A percentile compares a stretch with the other conserved stretches of the same genome.
phyloP scores from a whole-genome alignment of 2,888 invertebrate species.

The Phyllotreta striolata region DNA sequence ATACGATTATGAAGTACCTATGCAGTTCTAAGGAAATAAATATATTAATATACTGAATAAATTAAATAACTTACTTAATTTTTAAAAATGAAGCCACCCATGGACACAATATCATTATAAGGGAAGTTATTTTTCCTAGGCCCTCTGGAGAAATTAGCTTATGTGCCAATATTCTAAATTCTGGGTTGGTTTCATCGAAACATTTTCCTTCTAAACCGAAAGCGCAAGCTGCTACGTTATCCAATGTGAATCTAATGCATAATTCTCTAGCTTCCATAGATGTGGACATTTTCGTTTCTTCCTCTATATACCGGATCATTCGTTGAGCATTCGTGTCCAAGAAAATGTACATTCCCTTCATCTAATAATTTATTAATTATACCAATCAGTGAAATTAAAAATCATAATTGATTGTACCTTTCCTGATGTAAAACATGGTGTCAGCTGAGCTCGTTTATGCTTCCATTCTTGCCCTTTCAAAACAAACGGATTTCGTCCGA shows the following conservation, averaged over 20 bases:
- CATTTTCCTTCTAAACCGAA: slow-evolving; percentile 60
- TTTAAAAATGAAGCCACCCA: slow-evolving; percentile 30
- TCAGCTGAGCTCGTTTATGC: slow-evolving; percentile 60
- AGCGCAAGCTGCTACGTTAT: slow-evolving; percentile 62
- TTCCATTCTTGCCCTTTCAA: slow-evolving; percentile 64
- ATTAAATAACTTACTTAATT: slow-evolving; percentile 28
- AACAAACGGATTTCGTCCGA: slow-evolving; percentile 62
- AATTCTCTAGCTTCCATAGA: slow-evolving; percentile 59
- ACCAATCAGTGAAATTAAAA: slow-evolving; percentile 51
- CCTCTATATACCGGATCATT: slow-evolving; percentile 59
- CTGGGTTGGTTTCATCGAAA: slow-evolving; percentile 51
- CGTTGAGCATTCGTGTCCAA: slow-evolving; percentile 60
- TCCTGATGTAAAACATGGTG: slow-evolving; percentile 63
- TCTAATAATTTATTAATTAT: slow-evolving; percentile 45
- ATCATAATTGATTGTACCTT: slow-evolving; percentile 52
- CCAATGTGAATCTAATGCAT: slow-evolving; percentile 51
- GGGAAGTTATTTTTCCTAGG: slow-evolving; percentile 8
- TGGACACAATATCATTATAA: slow-evolving; percentile 24
- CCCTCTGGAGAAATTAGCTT: slow-evolving; percentile 38
- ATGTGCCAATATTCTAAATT: slow-evolving; percentile 48
- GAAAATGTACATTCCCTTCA: slow-evolving; percentile 63
- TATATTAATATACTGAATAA: background rate
- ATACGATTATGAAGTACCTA: too few relatives aligned
- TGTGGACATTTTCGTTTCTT: slow-evolving; percentile 49
- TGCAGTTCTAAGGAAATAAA: too few relatives aligned